Base-by-base conservation (phyloP, 2,888 invertebrate genomes). In the Trichopoda pennipes region DNA sequence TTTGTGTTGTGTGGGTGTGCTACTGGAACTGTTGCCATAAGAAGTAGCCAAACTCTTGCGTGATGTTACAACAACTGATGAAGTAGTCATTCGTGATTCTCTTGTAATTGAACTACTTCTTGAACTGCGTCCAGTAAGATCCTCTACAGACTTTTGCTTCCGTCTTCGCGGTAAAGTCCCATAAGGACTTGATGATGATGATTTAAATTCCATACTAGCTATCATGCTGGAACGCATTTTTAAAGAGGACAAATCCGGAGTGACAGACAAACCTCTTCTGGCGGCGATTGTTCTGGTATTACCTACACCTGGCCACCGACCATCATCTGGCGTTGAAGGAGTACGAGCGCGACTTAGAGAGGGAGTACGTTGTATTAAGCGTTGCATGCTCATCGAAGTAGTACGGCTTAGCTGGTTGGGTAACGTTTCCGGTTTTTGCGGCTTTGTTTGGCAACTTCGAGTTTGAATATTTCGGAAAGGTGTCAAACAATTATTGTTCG, bases 131-230 rank as follows among this genome's bases (percentile, higher is more conserved):
- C 81, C 86, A 12, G 91, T 93, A 58, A 92, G 92, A 78, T 93
- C 92, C 81, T 94, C 94, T 3, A 93, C 92, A 2, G 94, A 94
- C 84, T 93, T 93, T 69, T 94, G 95, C 85, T 94, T 94, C 82
- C 94, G 92, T 73, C 95, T 92, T 49, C 96, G 93, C 0, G 96
- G 96, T 53, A 96, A 89, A 0, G 96, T 96, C 10, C 95, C 96
- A 86, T 95, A 96, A 85, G 95, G 94, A 87, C 95, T 96, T 14
- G 94, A 92, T 0, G 94, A 92, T 35, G 78, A 69, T 1, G 80
- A 72, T 32, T 84, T 76, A 14, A 83, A 82, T 75, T 83, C 80
- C 75, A 79, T 83, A 47, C 78, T 74, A 9, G 85, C 86, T 74
- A 83, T 84, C 76, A 85, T 84, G 44, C 86, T 89, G 84, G 86